A percentile compares a stretch with the other conserved stretches of the same genome.
Evolutionary conservation across 2,797 vertebrate genomes (phyloP).

Genomic region (Scomberomorus guttatus): DNA sequence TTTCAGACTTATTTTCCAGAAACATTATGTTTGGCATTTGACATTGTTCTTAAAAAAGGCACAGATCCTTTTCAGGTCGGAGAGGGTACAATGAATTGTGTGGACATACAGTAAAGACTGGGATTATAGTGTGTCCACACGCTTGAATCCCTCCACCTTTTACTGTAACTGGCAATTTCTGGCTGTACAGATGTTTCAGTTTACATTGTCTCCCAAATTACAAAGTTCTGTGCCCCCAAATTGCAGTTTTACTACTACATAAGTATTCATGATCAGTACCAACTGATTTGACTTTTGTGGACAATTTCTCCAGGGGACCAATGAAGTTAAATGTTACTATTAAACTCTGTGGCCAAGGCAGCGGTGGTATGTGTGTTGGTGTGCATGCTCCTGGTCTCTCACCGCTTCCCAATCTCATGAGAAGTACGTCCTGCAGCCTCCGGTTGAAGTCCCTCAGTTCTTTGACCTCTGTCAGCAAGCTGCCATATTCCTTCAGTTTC

Average conservation of each 20-base stretch:
- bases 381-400: conserved; percentile 74
- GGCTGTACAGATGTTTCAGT: neutral
- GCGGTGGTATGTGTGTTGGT: conserved; percentile 31
- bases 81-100: neutral
- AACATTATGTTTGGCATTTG: neutral
- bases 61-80: neutral
- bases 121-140: neutral
- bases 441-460: conserved; percentile 99
- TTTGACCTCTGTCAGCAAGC: conserved; percentile 97
- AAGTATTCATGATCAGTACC: neutral
- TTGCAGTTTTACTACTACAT: neutral
- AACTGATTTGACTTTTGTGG: neutral
- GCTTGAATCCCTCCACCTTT: neutral
- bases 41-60: neutral
- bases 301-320: neutral
- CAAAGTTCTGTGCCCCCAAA: neutral
- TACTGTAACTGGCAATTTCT: neutral
- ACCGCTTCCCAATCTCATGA: conserved; percentile 98
- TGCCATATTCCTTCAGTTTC: conserved; percentile 98
- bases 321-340: neutral
- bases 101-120: neutral
- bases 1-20: neutral
- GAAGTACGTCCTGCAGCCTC: conserved; percentile 97
- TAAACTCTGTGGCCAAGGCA: neutral
- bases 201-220: neutral